These are phyloP conservation scores for Anthrax anthrax DNA, from an alignment of 2,888 invertebrate genomes.

Conservation along the genomic window DNA sequence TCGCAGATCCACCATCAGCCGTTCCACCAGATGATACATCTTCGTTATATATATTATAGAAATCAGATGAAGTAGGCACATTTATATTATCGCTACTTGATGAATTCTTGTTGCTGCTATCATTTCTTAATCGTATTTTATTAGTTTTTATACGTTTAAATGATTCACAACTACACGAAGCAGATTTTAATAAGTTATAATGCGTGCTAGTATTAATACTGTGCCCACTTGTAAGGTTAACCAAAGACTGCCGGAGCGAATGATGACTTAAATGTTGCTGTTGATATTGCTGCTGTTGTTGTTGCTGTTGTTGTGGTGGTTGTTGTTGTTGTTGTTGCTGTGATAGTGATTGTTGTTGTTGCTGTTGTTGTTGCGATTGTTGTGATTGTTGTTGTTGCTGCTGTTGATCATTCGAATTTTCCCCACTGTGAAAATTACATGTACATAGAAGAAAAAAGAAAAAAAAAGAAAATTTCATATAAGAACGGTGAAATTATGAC, in stretches of 20 bases:
- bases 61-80: slow-evolving; percentile 7
- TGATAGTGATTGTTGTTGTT: slow-evolving; percentile 14
- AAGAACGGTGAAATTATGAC: no score
- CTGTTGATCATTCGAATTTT: slow-evolving; percentile 11
- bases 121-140: slow-evolving; percentile 16
- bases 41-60: slow-evolving; percentile 9
- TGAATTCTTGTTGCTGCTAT: slow-evolving; percentile 10
- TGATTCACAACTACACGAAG: slow-evolving; percentile 27
- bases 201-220: slow-evolving; percentile 15
- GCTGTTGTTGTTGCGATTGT: slow-evolving; percentile 16
- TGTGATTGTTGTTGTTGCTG: slow-evolving; percentile 14
- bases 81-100: slow-evolving; percentile 14
- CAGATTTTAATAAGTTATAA: slow-evolving; percentile 20
- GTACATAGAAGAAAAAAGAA: slow-evolving; percentile 14
- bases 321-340: slow-evolving; percentile 17
- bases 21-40: slow-evolving; percentile 6
- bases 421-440: slow-evolving; percentile 16
- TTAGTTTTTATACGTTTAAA: slow-evolving; percentile 19
- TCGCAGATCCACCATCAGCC: slow-evolving; percentile 6
- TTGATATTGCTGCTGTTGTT: slow-evolving; percentile 16
- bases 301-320: slow-evolving; percentile 19
- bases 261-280: slow-evolving; percentile 27
- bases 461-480: slow-evolving; percentile 18
- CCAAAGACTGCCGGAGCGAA: slow-evolving; percentile 32
- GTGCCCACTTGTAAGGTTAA: slow-evolving; percentile 32